Percentiles rank a stretch among this genome's conserved stretches.
These are phyloP conservation scores for Lineus longissimus DNA, from an alignment of 1,140 invertebrate species.

Conservation along the genomic window DNA sequence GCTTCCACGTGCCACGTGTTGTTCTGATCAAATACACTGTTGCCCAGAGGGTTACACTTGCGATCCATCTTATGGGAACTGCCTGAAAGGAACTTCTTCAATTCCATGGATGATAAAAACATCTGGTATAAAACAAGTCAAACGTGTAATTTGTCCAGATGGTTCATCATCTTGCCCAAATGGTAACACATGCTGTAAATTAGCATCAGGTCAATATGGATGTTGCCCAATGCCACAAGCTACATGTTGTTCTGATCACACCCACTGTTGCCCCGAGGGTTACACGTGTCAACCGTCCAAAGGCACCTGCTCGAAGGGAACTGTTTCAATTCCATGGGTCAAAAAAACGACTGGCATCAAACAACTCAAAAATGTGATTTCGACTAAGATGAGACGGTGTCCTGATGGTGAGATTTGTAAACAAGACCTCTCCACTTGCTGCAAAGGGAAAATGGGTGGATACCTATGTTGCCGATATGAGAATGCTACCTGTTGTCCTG, in stretches of 20 bases:
- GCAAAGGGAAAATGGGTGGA: no score
- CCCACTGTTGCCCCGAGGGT: constrained; percentile 17
- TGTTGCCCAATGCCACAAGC: constrained; percentile 42
- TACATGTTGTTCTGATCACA: constrained; percentile 10
- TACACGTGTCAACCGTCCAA: constrained; percentile 10
- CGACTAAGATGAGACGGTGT: no score
- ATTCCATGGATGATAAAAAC: background rate
- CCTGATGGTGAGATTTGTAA: no score
- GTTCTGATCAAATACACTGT: constrained; percentile 41
- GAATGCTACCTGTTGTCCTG: no score
- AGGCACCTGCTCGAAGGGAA: constrained; percentile 25
- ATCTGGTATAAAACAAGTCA: background rate
- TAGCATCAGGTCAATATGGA: constrained; percentile 26
- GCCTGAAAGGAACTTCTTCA: constrained; percentile 8
- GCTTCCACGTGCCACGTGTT: constrained; percentile 30
- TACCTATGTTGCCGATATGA: no score
- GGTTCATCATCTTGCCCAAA: constrained; percentile 38
- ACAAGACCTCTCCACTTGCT: no score
- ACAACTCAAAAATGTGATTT: no score
- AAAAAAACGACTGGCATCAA: constrained; percentile 17
- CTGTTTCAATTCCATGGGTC: constrained; percentile 16
- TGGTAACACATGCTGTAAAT: constrained; percentile 39
- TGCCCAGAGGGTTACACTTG: constrained; percentile 39
- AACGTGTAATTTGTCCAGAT: constrained; percentile 29
- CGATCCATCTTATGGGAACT: constrained; percentile 21